Conservation (phyloP, 2,888 invertebrate species). For the Oegoconia quadripuncta region DNA sequence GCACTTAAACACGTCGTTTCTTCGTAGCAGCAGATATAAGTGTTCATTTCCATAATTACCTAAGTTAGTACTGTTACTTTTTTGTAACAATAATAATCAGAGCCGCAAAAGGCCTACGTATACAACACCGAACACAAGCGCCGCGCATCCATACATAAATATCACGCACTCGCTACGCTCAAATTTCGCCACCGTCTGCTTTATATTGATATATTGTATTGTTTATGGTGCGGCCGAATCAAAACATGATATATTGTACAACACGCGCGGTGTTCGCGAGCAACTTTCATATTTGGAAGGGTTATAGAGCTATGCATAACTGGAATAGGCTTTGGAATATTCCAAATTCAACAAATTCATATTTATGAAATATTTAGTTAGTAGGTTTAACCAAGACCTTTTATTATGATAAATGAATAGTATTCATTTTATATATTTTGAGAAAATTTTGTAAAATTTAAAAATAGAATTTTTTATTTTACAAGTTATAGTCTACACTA, state of each 20-base stretch:
- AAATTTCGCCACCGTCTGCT: slow-evolving; percentile 79
- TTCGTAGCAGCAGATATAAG: no score
- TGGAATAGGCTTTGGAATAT: slow-evolving; percentile 39
- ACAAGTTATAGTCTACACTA: no score
- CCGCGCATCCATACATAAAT: slow-evolving; percentile 57
- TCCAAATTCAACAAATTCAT: not conserved
- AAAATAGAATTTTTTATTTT: no score
- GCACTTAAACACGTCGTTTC: no score
- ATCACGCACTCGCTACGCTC: slow-evolving; percentile 73
- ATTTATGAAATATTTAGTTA: no score
- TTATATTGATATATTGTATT: slow-evolving; percentile 79
- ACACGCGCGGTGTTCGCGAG: slow-evolving; percentile 68
- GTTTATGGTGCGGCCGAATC: slow-evolving; percentile 79
- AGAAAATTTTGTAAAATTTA: no score
- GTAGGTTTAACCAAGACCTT: no score
- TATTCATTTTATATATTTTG: no score
- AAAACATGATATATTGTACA: slow-evolving; percentile 77
- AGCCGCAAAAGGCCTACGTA: slow-evolving; percentile 33
- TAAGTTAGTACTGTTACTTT: no score
- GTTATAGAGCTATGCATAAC: slow-evolving; percentile 46
- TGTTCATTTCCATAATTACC: no score
- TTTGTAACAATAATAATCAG: no score
- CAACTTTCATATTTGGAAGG: slow-evolving; percentile 76
- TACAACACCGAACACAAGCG: slow-evolving; percentile 24
- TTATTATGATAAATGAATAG: no score